Conservation (phyloP, 2,113 vertebrate genomes). For the Felis catus region DNA sequence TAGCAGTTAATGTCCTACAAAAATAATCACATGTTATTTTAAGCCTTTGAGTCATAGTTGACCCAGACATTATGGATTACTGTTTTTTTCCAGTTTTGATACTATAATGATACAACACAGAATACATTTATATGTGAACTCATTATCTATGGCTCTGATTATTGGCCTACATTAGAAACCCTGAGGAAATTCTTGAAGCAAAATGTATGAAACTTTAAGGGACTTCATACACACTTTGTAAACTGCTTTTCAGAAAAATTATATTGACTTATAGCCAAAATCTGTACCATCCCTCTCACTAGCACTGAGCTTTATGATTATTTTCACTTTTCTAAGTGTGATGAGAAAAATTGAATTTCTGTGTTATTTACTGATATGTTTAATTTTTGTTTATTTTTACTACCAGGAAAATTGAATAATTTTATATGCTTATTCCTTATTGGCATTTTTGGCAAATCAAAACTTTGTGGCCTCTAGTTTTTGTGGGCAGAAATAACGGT, state of each 20-base stretch:
- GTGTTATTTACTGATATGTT: neutral
- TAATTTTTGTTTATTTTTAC: neutral
- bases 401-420: neutral
- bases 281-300: neutral
- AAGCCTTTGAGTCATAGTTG: neutral
- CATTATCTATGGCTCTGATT: neutral
- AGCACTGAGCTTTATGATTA: neutral
- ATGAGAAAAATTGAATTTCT: neutral
- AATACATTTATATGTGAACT: neutral
- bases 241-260: neutral
- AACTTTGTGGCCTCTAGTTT: neutral
- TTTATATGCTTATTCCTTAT: neutral
- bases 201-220: neutral
- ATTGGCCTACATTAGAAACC: neutral
- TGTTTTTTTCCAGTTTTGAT: neutral
- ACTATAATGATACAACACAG: neutral
- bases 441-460: neutral
- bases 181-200: neutral
- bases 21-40: neutral
- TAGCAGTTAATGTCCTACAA: neutral
- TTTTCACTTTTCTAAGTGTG: neutral
- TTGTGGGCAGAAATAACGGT: neutral
- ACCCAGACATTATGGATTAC: neutral
- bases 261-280: neutral
- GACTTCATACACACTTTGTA: neutral